A percentile compares a stretch with the other conserved stretches of the same genome.
Conservation (phyloP, 2,888 invertebrate species). For the Malachius bipustulatus region DNA sequence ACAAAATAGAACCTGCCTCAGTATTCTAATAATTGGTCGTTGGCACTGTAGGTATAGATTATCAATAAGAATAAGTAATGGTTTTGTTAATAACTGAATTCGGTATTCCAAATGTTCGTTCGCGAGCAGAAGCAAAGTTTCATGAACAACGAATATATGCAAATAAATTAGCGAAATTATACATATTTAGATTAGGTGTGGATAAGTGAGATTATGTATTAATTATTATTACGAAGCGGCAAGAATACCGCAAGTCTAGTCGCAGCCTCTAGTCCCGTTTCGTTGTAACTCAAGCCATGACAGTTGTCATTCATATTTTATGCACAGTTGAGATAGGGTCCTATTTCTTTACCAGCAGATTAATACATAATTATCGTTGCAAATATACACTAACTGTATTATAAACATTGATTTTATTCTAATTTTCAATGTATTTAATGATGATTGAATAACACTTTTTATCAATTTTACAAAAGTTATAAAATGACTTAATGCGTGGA, state of each 20-base stretch:
- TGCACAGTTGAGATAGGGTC: no score
- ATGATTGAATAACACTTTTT: no score
- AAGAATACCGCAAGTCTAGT: slow-evolving; percentile 26
- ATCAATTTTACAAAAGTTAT: no score
- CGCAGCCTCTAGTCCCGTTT: slow-evolving; percentile 33
- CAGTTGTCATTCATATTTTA: slow-evolving; percentile 11
- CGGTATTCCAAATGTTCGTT: slow-evolving; percentile 28
- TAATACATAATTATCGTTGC: no score
- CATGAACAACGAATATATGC: slow-evolving; percentile 38
- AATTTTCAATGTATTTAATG: no score
- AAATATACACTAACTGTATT: no score
- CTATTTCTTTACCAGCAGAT: no score
- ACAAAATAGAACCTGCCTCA: slow-evolving; percentile 20
- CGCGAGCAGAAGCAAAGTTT: slow-evolving; percentile 37
- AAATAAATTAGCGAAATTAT: slow-evolving; percentile 31
- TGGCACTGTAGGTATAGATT: slow-evolving; percentile 24
- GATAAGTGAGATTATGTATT: slow-evolving; percentile 26
- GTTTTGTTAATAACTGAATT: slow-evolving; percentile 22
- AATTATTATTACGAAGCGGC: slow-evolving; percentile 11
- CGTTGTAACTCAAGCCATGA: slow-evolving; percentile 12
- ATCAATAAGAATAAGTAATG: slow-evolving; percentile 10
- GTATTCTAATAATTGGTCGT: slow-evolving; percentile 28
- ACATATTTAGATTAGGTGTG: slow-evolving; percentile 29
- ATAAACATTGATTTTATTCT: no score
- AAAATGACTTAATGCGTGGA: no score